Evolutionary conservation across 1,140 invertebrate genomes (phyloP).

Genomic region (Proctacanthus coquilletti): DNA sequence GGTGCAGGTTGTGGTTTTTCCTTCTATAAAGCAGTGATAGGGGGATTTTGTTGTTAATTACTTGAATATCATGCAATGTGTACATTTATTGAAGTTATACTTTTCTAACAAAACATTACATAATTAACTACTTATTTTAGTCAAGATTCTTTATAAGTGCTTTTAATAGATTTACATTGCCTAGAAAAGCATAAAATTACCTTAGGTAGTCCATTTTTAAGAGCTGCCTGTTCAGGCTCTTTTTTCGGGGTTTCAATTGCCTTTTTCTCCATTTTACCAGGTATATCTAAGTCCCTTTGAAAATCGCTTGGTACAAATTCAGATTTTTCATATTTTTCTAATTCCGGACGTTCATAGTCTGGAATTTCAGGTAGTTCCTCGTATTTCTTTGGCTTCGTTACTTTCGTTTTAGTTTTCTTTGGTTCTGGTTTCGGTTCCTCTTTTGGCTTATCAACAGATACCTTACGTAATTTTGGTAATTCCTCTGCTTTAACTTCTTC

Average conservation of each 20-base stretch:
- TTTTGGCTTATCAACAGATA: constrained; percentile 12
- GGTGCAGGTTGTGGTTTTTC: constrained; percentile 9
- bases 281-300: constrained; percentile 19
- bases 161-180: too few relatives aligned
- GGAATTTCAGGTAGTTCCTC: constrained; percentile 58
- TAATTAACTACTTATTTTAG: too few relatives aligned
- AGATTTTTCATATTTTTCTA: constrained; percentile 40
- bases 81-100: too few relatives aligned
- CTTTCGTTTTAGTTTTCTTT: constrained; percentile 37
- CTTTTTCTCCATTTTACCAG: constrained; percentile 27
- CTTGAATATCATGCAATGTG: too few relatives aligned
- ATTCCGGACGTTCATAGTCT: constrained; percentile 42
- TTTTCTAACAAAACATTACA: too few relatives aligned
- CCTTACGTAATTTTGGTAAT: constrained; percentile 26
- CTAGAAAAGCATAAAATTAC: too few relatives aligned
- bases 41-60: too few relatives aligned
- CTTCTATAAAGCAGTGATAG: too few relatives aligned
- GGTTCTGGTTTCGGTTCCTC: constrained; percentile 19
- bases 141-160: too few relatives aligned
- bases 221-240: constrained; percentile 8
- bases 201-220: constrained; percentile 22
- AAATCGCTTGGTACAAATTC: constrained; percentile 24
- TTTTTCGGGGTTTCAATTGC: constrained; percentile 14
- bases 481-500: constrained; percentile 18
- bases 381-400: constrained; percentile 38